phyloP scores from a whole-genome alignment of 1,140 invertebrate genomes.

The Drosophila bifasciata region DNA sequence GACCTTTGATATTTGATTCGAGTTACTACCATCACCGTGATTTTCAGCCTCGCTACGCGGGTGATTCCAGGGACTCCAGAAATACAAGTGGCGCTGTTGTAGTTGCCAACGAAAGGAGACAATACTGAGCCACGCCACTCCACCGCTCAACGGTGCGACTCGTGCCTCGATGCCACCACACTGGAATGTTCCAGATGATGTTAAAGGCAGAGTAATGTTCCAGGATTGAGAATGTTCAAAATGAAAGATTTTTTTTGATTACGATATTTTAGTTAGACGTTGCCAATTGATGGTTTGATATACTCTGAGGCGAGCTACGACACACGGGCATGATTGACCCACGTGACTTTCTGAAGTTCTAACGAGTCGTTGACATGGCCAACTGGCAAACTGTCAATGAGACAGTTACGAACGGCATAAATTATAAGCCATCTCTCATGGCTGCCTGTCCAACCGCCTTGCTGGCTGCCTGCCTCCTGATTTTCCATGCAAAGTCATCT shows the following conservation, averaged over 20 bases:
- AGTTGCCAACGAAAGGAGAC: slow-evolving; percentile 75
- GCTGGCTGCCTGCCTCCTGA: background rate
- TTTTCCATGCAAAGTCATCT: no score
- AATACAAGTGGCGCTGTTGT: slow-evolving; percentile 79
- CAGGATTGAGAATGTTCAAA: background rate
- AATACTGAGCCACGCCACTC: slow-evolving; percentile 77
- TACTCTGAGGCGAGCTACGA: background rate
- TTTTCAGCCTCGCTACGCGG: slow-evolving; percentile 77
- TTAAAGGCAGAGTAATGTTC: no score
- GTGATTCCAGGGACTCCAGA: slow-evolving; percentile 77
- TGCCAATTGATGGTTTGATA: background rate
- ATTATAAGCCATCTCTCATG: slow-evolving; percentile 48
- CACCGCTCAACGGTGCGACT: slow-evolving; percentile 72
- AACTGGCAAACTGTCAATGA: slow-evolving; percentile 59
- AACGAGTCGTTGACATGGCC: slow-evolving; percentile 54
- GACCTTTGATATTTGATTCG: background rate
- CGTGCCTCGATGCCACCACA: slow-evolving; percentile 70
- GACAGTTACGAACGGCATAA: slow-evolving; percentile 58
- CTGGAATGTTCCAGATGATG: no score
- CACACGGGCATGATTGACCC: slow-evolving; percentile 25
- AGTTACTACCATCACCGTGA: slow-evolving; percentile 72
- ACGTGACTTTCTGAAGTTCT: slow-evolving; percentile 50
- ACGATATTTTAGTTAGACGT: slow-evolving; percentile 58
- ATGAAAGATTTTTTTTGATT: slow-evolving; percentile 50
- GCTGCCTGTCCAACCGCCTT: background rate